Evolutionary conservation across 30 jellyfish, hydroid and myxozoan genomes (phyloP).

Genomic region (Nemopilema nomurai): DNA sequence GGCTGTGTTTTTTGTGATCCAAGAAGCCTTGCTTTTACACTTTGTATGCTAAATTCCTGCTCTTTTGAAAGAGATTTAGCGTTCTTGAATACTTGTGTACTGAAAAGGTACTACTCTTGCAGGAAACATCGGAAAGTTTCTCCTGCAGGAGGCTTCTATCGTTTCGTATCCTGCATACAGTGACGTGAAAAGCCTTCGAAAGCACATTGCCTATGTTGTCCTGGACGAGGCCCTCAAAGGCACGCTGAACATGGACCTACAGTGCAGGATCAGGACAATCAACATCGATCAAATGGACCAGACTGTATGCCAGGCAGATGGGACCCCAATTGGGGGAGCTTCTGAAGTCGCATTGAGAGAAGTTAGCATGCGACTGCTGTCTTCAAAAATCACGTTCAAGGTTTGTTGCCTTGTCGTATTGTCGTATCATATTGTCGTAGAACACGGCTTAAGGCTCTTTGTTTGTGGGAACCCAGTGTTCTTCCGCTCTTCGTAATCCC

Average conservation of each 20-base stretch:
- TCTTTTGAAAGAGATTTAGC: neutral
- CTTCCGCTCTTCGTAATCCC: no score
- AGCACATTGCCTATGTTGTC: slow-evolving; percentile 39
- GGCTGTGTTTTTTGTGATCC: no score
- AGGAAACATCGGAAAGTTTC: slow-evolving; percentile 35
- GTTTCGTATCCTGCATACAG: slow-evolving; percentile 42
- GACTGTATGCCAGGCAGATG: slow-evolving; percentile 45
- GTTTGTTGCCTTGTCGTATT: neutral
- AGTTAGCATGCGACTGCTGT: slow-evolving; percentile 30
- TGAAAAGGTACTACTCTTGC: neutral
- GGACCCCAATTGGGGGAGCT: slow-evolving; percentile 44
- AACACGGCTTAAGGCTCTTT: no score
- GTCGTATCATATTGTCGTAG: neutral
- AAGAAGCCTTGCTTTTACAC: neutral
- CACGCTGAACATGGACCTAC: slow-evolving; percentile 35
- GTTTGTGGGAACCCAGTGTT: no score
- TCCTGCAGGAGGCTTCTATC: slow-evolving; percentile 12
- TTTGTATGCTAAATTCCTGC: neutral
- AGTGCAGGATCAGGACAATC: slow-evolving; percentile 45
- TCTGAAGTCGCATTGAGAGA: slow-evolving; percentile 2
- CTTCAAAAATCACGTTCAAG: slow-evolving; percentile 41
- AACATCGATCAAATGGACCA: slow-evolving; percentile 1
- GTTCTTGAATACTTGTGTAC: no score
- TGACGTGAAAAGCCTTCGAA: slow-evolving; percentile 13
- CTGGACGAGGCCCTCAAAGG: slow-evolving; percentile 58